phyloP scores from a whole-genome alignment of 92 coral and sea anemone genomes.

The Muricea muricata region DNA sequence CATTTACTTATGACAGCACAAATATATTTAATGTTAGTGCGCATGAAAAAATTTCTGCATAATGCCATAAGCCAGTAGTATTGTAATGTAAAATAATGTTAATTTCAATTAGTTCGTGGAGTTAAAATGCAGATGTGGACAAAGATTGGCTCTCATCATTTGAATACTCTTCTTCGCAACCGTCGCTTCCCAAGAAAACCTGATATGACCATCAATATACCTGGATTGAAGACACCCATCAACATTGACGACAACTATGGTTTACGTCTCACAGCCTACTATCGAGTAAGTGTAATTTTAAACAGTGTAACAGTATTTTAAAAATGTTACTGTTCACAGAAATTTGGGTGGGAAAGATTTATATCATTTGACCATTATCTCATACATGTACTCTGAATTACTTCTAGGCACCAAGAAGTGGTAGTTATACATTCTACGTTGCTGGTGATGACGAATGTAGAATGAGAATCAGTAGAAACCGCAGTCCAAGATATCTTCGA shows the following conservation, averaged over 20 bases:
- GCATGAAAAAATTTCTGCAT: too few relatives aligned
- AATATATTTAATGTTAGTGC: too few relatives aligned
- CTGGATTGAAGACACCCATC: background rate
- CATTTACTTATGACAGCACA: too few relatives aligned
- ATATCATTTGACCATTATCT: too few relatives aligned
- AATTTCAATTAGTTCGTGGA: background rate
- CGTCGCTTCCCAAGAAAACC: background rate
- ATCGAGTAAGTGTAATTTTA: background rate
- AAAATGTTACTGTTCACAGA: too few relatives aligned
- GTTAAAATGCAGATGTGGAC: background rate
- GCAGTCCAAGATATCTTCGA: conserved; percentile 7
- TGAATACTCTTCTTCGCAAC: background rate
- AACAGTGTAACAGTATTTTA: too few relatives aligned
- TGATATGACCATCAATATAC: background rate
- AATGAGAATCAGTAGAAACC: background rate
- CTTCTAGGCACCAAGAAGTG: background rate
- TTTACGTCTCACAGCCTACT: background rate
- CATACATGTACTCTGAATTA: background rate
- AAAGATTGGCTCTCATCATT: background rate
- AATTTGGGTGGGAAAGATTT: too few relatives aligned
- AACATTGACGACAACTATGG: background rate
- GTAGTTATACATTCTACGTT: background rate
- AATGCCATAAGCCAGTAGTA: too few relatives aligned
- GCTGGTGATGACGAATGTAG: conserved; percentile 9
- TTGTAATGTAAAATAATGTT: background rate